Base-by-base conservation (phyloP, 2,113 vertebrate genomes). In the Marmota monax region DNA sequence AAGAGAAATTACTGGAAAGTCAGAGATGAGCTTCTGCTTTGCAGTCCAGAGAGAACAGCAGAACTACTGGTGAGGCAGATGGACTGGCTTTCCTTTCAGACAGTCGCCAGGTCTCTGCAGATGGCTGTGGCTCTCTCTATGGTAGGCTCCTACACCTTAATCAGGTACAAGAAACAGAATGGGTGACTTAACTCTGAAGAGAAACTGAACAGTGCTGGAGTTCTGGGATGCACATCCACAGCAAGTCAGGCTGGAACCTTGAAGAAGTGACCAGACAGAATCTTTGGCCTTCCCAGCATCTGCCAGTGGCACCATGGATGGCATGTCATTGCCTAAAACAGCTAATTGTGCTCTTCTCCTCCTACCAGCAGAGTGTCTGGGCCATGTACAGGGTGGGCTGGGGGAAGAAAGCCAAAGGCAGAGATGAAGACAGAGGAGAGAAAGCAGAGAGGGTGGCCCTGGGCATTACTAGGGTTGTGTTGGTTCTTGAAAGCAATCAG, bases 191-290 rank as follows among this genome's bases (percentile, higher is more conserved):
- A 79, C 98, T 98, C 98, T 92, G 92, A 96, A 97, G 86, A 96
- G 92, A 92, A 97, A 92, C 63, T 90, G 83, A 97, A 98, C 74
- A 94, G 79, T 80, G 76, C 91, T 84, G 84, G 97, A 95, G 79
- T 90, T 97, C 95, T 95, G 93, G 96, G 94, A 96, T 96, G 84
- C 88, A 97, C 90, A 95, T 95, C 98, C 98, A 97, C 92, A 97
- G 97, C 95, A 96, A 96, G 95, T 96, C 97, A 97, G 95, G 74
- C 78, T 95, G 92, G 78, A 95, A 97, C 78, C 97, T 96, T 80
- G 34, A 91, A 93, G 98, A 97, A 1, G 39, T 98, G 97, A 97
- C 98, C 98, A 98, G 91, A 98, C 97, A 96, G 65, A 90, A 90
- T 92, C 95, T 96, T 92, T 96, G 97, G 95, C 76, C 95, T 96